Percentiles rank a stretch among this genome's conserved stretches.
Conservation (phyloP, 2,888 invertebrate species). For the Glaucopsyche alexis region DNA sequence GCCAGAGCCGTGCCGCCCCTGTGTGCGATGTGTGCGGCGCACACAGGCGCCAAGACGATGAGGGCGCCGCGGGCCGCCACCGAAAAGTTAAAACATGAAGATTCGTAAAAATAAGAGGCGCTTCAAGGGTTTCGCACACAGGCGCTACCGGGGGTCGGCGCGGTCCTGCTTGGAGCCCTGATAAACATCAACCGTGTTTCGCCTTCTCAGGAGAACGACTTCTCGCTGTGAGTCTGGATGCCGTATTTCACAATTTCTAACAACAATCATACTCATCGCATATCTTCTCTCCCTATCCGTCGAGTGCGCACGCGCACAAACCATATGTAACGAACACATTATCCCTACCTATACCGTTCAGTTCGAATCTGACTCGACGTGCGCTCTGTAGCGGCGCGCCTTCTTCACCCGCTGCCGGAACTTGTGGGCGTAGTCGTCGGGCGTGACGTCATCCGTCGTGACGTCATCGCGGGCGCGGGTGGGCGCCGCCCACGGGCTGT, state of each 20-base stretch:
- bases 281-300: not conserved
- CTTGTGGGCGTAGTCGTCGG: slow-evolving; percentile 74
- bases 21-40: too few relatives aligned
- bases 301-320: slow-evolving; percentile 2
- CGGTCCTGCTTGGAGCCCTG: not conserved
- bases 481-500: slow-evolving; percentile 58
- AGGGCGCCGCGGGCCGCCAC: too few relatives aligned
- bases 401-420: slow-evolving; percentile 81
- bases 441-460: slow-evolving; percentile 62
- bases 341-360: slow-evolving; percentile 48
- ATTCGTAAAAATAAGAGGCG: too few relatives aligned
- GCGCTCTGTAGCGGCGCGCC: slow-evolving; percentile 81
- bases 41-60: too few relatives aligned
- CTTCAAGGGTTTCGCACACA: too few relatives aligned
- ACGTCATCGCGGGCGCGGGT: slow-evolving; percentile 50
- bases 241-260: not conserved
- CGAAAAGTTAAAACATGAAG: too few relatives aligned
- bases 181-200: not conserved
- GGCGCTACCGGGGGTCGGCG: too few relatives aligned
- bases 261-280: not conserved
- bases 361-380: slow-evolving; percentile 84
- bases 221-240: not conserved
- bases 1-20: too few relatives aligned
- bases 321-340: slow-evolving; percentile 7
- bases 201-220: not conserved